A percentile compares a stretch with the other conserved stretches of the same genome.
These are phyloP conservation scores for Triops longicaudatus DNA, from an alignment of 1,140 invertebrate species.

Conservation along the genomic window DNA sequence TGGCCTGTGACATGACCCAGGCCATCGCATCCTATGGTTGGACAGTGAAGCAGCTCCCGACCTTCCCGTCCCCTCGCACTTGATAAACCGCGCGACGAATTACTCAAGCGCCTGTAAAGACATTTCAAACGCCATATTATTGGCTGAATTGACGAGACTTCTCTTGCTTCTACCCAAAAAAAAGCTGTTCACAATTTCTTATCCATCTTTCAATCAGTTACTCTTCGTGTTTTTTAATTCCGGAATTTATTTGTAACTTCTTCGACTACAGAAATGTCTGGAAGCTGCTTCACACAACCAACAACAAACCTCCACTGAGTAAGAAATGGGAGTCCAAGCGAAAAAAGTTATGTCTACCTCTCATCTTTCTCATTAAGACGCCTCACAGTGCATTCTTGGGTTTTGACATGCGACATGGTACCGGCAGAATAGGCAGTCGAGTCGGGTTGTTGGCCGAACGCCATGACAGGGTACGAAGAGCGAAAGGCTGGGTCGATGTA, in stretches of 20 bases:
- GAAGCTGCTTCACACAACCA: conserved; percentile 3
- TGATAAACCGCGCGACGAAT: conserved; percentile 35
- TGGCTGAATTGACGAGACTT: neutral
- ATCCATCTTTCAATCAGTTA: neutral
- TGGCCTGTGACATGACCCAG: conserved; percentile 76
- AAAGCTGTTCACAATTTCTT: too few relatives aligned
- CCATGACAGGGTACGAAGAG: conserved; percentile 14
- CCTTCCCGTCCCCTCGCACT: conserved; percentile 48
- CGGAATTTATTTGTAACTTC: conserved; percentile 27
- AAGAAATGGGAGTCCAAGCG: neutral
- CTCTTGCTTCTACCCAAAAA: too few relatives aligned
- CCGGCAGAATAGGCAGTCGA: neutral
- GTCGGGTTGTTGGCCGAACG: neutral
- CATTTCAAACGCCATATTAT: conserved; percentile 6
- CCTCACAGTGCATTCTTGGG: neutral
- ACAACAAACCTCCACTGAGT: neutral
- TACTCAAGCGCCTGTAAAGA: conserved; percentile 22
- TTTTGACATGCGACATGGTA: neutral
- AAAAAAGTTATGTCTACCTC: neutral
- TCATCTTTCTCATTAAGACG: neutral
- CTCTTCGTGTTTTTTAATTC: neutral
- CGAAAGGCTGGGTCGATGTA: conserved; percentile 17
- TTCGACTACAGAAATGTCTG: conserved; percentile 19
- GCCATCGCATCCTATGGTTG: conserved; percentile 79
- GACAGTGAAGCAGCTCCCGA: conserved; percentile 60